A percentile compares a stretch with the other conserved stretches of the same genome.
phyloP scores from a whole-genome alignment of 1,140 invertebrate species.

The Drosophila elegans region DNA sequence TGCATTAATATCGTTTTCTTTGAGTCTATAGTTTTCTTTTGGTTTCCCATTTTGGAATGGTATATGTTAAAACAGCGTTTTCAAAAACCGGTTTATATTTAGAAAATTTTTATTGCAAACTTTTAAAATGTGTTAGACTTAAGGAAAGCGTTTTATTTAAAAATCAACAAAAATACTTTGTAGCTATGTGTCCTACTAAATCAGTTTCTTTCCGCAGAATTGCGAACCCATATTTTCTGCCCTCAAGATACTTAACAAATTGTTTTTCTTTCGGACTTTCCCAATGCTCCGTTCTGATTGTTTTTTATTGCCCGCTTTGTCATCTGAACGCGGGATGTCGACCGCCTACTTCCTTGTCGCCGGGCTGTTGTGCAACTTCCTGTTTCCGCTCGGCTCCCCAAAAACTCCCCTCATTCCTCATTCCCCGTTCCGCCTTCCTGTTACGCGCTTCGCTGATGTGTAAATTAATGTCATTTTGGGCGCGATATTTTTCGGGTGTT shows the following conservation, averaged over 20 bases:
- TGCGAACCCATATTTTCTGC: slow-evolving; percentile 12
- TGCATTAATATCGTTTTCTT: too few species aligned
- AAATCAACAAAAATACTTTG: too few species aligned
- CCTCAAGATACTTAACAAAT: slow-evolving; percentile 59
- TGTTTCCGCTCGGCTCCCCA: slow-evolving; percentile 41
- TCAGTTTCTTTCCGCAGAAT: slow-evolving; percentile 1
- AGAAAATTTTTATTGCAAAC: too few species aligned
- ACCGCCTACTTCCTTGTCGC: slow-evolving; percentile 50
- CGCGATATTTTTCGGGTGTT: slow-evolving; percentile 48
- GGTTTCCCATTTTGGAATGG: too few species aligned
- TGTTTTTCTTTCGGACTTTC: slow-evolving; percentile 46
- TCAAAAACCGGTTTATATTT: too few species aligned
- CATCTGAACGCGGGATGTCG: slow-evolving; percentile 46
- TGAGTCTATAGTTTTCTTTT: too few species aligned
- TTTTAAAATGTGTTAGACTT: too few species aligned
- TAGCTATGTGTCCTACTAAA: not conserved
- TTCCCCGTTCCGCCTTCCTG: not conserved
- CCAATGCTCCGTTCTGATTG: slow-evolving; percentile 48
- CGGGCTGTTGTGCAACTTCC: slow-evolving; percentile 59
- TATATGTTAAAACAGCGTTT: too few species aligned
- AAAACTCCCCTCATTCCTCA: too few species aligned
- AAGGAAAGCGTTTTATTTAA: too few species aligned
- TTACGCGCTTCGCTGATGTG: slow-evolving; percentile 77
- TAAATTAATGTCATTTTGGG: slow-evolving; percentile 82
- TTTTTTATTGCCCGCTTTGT: slow-evolving; percentile 75